These are phyloP conservation scores for Neosalanx taihuensis DNA, from an alignment of 2,797 vertebrate genomes.

Conservation along the genomic window DNA sequence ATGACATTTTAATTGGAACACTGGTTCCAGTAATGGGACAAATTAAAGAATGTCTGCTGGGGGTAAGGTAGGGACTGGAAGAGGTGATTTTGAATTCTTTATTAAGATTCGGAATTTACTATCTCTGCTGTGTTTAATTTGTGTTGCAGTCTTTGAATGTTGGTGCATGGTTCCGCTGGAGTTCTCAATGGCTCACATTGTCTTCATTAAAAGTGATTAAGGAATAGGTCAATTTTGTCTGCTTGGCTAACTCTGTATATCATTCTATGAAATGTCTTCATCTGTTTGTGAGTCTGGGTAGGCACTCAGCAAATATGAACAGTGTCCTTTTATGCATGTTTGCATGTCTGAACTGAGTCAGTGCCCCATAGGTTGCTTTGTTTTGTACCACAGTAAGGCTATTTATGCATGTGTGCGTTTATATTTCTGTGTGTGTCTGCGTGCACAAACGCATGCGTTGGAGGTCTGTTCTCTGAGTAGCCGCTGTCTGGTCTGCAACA, in stretches of 20 bases:
- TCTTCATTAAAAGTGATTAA: conserved; percentile 77
- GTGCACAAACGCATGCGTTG: conserved; percentile 26
- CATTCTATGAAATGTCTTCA: conserved; percentile 56
- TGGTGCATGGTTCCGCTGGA: conserved; percentile 20
- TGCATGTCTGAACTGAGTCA: conserved; percentile 58
- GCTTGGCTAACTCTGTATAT: conserved; percentile 53
- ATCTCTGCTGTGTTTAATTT: conserved; percentile 54
- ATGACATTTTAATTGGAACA: conserved; percentile 76
- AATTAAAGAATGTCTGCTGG: conserved; percentile 67
- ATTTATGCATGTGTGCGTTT: conserved; percentile 3
- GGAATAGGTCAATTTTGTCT: conserved; percentile 72
- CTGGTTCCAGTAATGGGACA: conserved; percentile 72
- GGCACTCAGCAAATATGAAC: conserved; percentile 59
- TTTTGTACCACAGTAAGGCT: conserved; percentile 4
- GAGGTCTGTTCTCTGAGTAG: conserved; percentile 50
- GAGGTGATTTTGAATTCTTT: conserved; percentile 65
- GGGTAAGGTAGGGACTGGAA: conserved; percentile 63
- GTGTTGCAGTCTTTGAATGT: conserved; percentile 52
- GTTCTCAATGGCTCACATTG: conserved; percentile 63
- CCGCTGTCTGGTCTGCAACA: conserved; percentile 52
- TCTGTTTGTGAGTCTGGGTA: conserved; percentile 48
- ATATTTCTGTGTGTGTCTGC: conserved; percentile 22
- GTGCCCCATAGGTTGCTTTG: conserved; percentile 34
- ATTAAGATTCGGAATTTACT: conserved; percentile 65
- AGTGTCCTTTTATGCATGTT: conserved; percentile 56